Base-by-base conservation (phyloP, 2,888 invertebrate species). In the Polymixis lichenea region DNA sequence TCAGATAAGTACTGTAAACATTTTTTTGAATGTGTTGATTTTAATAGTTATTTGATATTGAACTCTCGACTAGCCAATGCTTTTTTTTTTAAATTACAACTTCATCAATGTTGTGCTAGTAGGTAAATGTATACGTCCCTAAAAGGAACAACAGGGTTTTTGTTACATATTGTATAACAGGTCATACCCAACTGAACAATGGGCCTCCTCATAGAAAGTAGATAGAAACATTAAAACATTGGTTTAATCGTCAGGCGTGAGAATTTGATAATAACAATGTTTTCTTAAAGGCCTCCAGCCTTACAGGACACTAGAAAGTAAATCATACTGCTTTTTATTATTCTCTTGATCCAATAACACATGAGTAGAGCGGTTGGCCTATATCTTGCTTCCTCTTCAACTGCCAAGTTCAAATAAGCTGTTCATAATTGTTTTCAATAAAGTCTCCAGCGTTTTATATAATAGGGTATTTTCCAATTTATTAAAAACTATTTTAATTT, bases 171-270 rank as follows among this genome's bases (percentile, higher is more conserved):
- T n/a, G n/a, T n/a, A n/a, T 32, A 75, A 25, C n/a, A 46, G 32
- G 13, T 32, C 13, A 53, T 60, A 32, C 2, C 32, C 17, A 22
- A 66, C 15, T 49, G 53, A 78, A 69, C 51, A 70, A 58, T 53
- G 28, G 28, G n/a, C 56, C 19, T 56, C 11, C 7, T 58, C 46
- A 22, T 22, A n/a, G 43, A 32, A 62, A 22, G 22, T 19, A 43
- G 15, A 43, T n/a, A 38, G 17, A 51, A 60, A 53, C 19, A 62
- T 46, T 53, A 5, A 78, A 78, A 56, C 19, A 78, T 28, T 32
- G 8, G 25, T 25, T 19, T 38, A 28, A 43, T 28, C 7, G 9
- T 25, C 43, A 25, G 69, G 49, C 25, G 22, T 55, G 46, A 77
- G 25, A 32, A 22, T 78, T 56, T 56, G 17, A 49, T 38, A 49